Evolutionary conservation across 2,113 vertebrate genomes (phyloP), one percentile per base, ranked within the genome.

Genomic region (Suncus etruscus): DNA sequence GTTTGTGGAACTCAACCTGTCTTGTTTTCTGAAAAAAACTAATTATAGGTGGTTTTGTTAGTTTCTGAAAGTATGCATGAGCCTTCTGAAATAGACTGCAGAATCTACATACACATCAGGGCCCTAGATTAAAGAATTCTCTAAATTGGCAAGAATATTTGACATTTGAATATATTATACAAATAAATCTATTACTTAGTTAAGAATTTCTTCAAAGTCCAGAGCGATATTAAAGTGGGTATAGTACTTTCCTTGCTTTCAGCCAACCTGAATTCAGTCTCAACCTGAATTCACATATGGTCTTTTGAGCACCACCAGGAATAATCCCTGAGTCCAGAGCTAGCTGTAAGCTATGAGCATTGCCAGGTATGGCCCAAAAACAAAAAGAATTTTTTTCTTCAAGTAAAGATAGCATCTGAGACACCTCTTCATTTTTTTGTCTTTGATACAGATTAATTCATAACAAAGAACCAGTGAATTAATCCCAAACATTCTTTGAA

Each of bases 151-250:
- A 74, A 66, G 79, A 84, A 50, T 91, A 80, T 74, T 87, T 92
- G 90, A 94, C 91, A 92, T 92, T 91, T 93, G 91, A 90, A 91
- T 95, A 90, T 85, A 90, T 48, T 83, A 61, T 93, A 70, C 45
- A 94, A 84, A 83, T 86, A 81, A 88, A 69, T 92, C 63, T 48
- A 15, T 87, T 91, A 77, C 74, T 93, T 82, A 11, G 22, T 92
- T 96, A 81, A 95, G 81, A 47, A 61, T 61, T 61, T 61, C 22
- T 61, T 61, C 58, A 61, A 20, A 20, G 58, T 20, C 58, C 58
- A 61, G 58, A 61, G 3, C 58, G 22, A 61, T 61, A 61, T 16
- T 61, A 61, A 16, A 61, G 58, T 61, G 18, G 18, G 14, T 22
- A 61, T 16, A 7, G 16, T 22, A 61, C 22, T 61, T 61, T 16